phyloP scores from a whole-genome alignment of 2,113 vertebrate species.

The Gymnobelideus leadbeateri region DNA sequence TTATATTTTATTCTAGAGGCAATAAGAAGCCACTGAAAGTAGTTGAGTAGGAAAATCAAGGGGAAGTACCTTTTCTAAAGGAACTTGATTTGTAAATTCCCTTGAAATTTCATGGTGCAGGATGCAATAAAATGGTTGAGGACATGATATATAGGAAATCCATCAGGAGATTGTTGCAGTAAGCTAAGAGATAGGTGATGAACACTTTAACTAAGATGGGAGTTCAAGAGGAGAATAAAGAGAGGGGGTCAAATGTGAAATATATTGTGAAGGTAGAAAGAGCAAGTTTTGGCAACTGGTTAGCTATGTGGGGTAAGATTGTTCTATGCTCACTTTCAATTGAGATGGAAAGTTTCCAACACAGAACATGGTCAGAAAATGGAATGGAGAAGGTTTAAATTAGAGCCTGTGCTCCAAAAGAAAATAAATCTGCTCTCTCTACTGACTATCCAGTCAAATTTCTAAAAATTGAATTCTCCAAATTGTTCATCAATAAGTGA shows the following conservation, averaged over 20 bases:
- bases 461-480: constrained; percentile 5
- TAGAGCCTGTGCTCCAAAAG: not conserved
- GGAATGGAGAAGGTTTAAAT: not conserved
- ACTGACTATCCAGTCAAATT: constrained; percentile 6
- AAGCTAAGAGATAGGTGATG: not conserved
- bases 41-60: not conserved
- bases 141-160: too few relatives aligned
- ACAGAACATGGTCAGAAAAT: not conserved
- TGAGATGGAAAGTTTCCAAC: not conserved
- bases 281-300: not conserved
- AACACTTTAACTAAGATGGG: not conserved
- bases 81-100: not conserved
- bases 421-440: not conserved
- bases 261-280: not conserved
- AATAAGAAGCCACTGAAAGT: not conserved
- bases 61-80: not conserved
- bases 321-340: not conserved
- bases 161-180: not conserved
- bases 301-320: not conserved
- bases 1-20: not conserved
- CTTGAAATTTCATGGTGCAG: not conserved
- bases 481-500: not conserved
- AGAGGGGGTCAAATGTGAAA: not conserved
- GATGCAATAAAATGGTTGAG: not conserved
- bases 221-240: not conserved